Percentiles rank a stretch among this genome's conserved stretches.
phyloP scores from a whole-genome alignment of 2,888 invertebrate genomes.

The Pinctada fucata region DNA sequence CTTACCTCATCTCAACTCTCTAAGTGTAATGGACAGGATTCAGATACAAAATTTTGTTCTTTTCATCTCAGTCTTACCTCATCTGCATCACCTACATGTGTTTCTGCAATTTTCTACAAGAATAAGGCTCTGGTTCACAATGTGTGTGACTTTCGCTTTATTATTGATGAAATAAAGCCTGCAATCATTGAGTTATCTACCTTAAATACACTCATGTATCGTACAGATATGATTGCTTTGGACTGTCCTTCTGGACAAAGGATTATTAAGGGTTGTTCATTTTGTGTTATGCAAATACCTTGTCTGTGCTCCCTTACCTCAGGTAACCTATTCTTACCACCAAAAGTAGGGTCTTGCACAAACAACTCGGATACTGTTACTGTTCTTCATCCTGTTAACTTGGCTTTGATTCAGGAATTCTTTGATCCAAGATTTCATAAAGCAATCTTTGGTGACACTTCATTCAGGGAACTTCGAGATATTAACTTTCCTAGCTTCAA shows the following conservation, averaged over 20 bases:
- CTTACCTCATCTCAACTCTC: too few relatives aligned
- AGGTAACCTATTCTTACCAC: constrained; percentile 20
- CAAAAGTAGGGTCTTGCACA: constrained; percentile 30
- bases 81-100: constrained; percentile 12
- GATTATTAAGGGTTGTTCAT: too few relatives aligned
- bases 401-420: constrained; percentile 26
- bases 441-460: constrained; percentile 8
- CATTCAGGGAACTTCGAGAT: constrained; percentile 6
- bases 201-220: constrained; percentile 12
- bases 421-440: not conserved
- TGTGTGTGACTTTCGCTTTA: constrained; percentile 26
- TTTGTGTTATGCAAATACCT: constrained; percentile 18
- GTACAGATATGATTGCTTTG: not conserved
- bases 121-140: constrained; percentile 10
- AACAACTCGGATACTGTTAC: constrained; percentile 12
- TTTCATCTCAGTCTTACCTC: too few relatives aligned
- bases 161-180: constrained; percentile 8
- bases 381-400: constrained; percentile 9
- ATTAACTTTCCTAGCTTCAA: constrained; percentile 34
- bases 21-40: too few relatives aligned
- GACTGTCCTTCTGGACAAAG: constrained; percentile 11
- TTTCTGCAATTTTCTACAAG: constrained; percentile 21
- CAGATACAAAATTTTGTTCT: too few relatives aligned
- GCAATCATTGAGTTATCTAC: constrained; percentile 21
- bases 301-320: constrained; percentile 35